These are phyloP conservation scores for Bombyx huttoni DNA, from an alignment of 2,888 invertebrate species.

Conservation along the genomic window DNA sequence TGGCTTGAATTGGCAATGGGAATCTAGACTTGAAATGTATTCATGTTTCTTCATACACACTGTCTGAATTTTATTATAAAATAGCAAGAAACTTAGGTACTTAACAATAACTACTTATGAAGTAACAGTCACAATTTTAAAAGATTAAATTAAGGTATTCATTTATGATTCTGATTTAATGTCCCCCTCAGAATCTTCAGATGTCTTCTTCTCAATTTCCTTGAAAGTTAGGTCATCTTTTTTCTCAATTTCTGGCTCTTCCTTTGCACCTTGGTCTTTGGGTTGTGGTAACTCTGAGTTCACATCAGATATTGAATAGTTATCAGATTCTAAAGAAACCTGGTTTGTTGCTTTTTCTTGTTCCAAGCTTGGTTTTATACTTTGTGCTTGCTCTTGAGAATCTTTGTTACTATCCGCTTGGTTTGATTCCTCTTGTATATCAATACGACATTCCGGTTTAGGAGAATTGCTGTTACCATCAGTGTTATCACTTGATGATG, in stretches of 20 bases:
- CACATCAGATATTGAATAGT: constrained; percentile 57
- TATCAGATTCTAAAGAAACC: constrained; percentile 37
- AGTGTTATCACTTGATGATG: constrained; percentile 59
- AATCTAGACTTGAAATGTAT: no score
- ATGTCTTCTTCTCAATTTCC: constrained; percentile 16
- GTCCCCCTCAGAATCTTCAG: constrained; percentile 13
- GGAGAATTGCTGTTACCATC: constrained; percentile 62
- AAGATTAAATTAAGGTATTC: neutral
- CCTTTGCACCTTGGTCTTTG: constrained; percentile 14
- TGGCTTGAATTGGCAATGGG: no score
- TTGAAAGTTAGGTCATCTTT: constrained; percentile 10
- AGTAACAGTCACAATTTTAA: constrained; percentile 12
- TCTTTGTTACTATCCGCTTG: constrained; percentile 22
- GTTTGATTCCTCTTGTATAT: constrained; percentile 35
- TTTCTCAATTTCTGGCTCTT: constrained; percentile 8
- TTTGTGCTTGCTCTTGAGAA: constrained; percentile 16
- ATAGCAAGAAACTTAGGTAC: neutral
- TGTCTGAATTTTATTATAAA: constrained; percentile 2
- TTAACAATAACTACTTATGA: constrained; percentile 15
- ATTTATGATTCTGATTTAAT: neutral
- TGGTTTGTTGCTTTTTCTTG: constrained; percentile 18
- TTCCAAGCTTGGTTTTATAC: constrained; percentile 13
- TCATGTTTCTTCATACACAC: neutral
- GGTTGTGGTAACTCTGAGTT: constrained; percentile 45
- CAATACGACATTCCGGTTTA: constrained; percentile 39